phyloP scores from a whole-genome alignment of 30 jellyfish, hydroid and myxozoan genomes.

The Haliclystus octoradiatus region DNA sequence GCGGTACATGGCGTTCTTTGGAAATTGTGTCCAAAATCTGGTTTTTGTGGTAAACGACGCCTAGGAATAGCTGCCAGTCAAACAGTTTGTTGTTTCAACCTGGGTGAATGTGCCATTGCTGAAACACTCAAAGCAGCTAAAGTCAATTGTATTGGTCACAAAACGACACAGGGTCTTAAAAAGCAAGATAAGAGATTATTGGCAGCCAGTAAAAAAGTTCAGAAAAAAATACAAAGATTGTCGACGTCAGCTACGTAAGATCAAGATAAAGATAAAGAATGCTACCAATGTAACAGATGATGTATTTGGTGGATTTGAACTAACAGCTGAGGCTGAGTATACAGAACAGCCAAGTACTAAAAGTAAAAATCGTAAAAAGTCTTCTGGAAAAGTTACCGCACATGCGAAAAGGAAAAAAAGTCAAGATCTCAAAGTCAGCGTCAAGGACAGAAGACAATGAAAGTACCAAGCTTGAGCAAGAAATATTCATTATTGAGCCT shows the following conservation, averaged over 20 bases:
- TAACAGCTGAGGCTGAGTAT: neutral
- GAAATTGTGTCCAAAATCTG: neutral
- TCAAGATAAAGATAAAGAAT: neutral
- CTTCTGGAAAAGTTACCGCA: too few species aligned
- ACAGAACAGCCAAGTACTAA: neutral
- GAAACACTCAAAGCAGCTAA: neutral
- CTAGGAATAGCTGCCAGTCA: neutral
- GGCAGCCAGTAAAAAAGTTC: too few species aligned
- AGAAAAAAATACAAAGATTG: too few species aligned
- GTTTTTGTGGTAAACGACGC: constrained; percentile 2
- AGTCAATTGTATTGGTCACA: too few species aligned
- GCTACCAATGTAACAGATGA: neutral
- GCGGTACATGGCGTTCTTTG: neutral
- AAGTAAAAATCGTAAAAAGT: neutral
- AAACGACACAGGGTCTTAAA: too few species aligned
- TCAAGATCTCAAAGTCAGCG: too few species aligned
- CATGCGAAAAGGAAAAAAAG: too few species aligned
- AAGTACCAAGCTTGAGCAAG: too few species aligned
- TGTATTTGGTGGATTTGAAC: neutral
- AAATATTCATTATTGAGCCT: too few species aligned
- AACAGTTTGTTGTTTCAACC: neutral
- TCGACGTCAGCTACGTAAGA: neutral
- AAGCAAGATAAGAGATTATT: too few species aligned
- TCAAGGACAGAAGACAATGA: too few species aligned
- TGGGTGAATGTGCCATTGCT: neutral